These are phyloP conservation scores for Horisme vitalbata DNA, from an alignment of 2,888 invertebrate species.

Conservation along the genomic window DNA sequence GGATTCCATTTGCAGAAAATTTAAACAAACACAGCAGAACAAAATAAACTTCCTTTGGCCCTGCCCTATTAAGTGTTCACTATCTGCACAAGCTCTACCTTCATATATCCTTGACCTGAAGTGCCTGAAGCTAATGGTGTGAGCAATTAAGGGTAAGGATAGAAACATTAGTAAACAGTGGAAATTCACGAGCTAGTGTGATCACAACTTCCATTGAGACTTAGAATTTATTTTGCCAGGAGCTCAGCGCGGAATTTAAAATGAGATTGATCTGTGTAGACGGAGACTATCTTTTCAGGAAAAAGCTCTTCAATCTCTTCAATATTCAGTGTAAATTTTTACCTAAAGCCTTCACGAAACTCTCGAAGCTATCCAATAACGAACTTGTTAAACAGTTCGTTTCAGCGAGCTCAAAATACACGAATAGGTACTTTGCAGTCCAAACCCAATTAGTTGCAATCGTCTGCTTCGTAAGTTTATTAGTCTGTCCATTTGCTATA, in stretches of 20 bases:
- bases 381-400: conserved; percentile 7
- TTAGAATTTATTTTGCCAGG: not conserved
- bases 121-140: conserved; percentile 1
- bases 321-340: conserved; percentile 22
- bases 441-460: conserved; percentile 15
- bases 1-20: no score
- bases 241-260: conserved; percentile 8
- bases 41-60: no score
- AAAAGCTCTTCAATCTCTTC: no score
- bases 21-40: no score
- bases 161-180: not conserved
- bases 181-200: conserved; percentile 4
- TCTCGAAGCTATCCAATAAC: conserved; percentile 23
- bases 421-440: not conserved
- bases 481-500: conserved; percentile 12
- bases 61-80: not conserved
- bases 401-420: no score
- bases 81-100: conserved; percentile 3
- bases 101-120: conserved; percentile 8
- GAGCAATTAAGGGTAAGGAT: conserved; percentile 7
- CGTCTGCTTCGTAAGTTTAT: conserved; percentile 14
- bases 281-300: no score
- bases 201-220: not conserved
- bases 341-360: conserved; percentile 10
- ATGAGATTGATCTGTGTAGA: conserved; percentile 9